phyloP scores from a whole-genome alignment of 2,797 vertebrate species.

The Nyctibius grandis region DNA sequence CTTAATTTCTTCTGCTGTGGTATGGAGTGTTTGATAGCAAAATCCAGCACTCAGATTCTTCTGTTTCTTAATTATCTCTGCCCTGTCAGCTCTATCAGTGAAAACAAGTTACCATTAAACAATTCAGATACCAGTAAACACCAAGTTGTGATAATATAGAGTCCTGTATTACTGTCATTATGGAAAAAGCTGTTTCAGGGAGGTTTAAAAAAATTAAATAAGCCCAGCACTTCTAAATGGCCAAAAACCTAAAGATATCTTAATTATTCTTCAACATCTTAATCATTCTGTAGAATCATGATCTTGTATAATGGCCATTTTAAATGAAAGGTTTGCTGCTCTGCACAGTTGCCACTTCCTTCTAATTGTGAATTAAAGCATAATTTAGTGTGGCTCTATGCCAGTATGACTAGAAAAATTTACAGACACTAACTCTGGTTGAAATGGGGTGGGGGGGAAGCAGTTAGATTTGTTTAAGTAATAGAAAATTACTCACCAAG shows the following conservation, averaged over 20 bases:
- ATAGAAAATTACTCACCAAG: constrained; percentile 35
- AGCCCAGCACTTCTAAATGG: constrained; percentile 14
- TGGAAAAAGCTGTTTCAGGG: background rate
- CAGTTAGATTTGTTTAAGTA: constrained; percentile 29
- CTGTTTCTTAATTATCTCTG: constrained; percentile 59
- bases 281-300: constrained; percentile 58
- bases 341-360: constrained; percentile 53
- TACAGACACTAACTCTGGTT: constrained; percentile 28
- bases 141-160: constrained; percentile 14
- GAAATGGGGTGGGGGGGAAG: background rate
- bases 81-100: constrained; percentile 35
- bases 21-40: constrained; percentile 2
- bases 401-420: constrained; percentile 55
- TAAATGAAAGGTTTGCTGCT: constrained; percentile 67
- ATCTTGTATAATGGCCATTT: constrained; percentile 56
- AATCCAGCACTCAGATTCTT: constrained; percentile 8
- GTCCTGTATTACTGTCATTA: constrained; percentile 18
- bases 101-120: constrained; percentile 39
- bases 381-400: constrained; percentile 55
- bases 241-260: constrained; percentile 29
- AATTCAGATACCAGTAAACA: constrained; percentile 45
- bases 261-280: constrained; percentile 67
- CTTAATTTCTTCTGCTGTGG: constrained; percentile 31
- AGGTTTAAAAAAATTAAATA: constrained; percentile 28
- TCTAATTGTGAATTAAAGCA: constrained; percentile 71